Percentiles rank a stretch among this genome's conserved stretches.
Evolutionary conservation across 1,140 invertebrate species (phyloP).

Genomic region (Eriocheir sinensis): DNA sequence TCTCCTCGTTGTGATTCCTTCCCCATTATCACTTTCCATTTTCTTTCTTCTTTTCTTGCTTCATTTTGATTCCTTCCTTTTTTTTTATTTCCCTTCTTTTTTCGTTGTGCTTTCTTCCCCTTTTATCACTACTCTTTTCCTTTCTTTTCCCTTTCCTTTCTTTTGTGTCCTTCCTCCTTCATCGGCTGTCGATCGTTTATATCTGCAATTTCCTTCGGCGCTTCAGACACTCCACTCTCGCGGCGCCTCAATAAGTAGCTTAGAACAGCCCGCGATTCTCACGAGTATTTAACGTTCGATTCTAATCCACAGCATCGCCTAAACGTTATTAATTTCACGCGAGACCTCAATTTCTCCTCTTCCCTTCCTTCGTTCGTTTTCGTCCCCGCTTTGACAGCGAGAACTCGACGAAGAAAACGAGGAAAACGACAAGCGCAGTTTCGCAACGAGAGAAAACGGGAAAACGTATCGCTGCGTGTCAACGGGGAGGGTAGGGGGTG

Average conservation of each 20-base stretch:
- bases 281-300: too few relatives aligned
- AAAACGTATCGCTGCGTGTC: not conserved
- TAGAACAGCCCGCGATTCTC: too few relatives aligned
- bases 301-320: too few relatives aligned
- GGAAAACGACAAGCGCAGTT: not conserved
- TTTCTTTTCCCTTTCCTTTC: not conserved
- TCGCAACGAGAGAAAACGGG: not conserved
- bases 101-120: not conserved
- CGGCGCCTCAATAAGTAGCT: too few relatives aligned
- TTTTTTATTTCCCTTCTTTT: not conserved
- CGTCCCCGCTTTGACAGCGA: too few relatives aligned
- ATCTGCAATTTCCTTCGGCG: too few relatives aligned
- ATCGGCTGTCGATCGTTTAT: not conserved
- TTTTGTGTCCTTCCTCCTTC: not conserved
- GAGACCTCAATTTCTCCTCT: too few relatives aligned
- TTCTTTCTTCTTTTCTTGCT: not conserved
- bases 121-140: not conserved
- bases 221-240: too few relatives aligned
- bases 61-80: not conserved
- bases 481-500: not conserved
- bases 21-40: not conserved
- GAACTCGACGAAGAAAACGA: too few relatives aligned
- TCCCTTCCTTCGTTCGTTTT: too few relatives aligned
- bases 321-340: too few relatives aligned
- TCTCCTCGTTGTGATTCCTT: not conserved